Evolutionary conservation across 2,888 invertebrate genomes (phyloP), one percentile per base, ranked within the genome.

Genomic region (Hypsopygia costalis): DNA sequence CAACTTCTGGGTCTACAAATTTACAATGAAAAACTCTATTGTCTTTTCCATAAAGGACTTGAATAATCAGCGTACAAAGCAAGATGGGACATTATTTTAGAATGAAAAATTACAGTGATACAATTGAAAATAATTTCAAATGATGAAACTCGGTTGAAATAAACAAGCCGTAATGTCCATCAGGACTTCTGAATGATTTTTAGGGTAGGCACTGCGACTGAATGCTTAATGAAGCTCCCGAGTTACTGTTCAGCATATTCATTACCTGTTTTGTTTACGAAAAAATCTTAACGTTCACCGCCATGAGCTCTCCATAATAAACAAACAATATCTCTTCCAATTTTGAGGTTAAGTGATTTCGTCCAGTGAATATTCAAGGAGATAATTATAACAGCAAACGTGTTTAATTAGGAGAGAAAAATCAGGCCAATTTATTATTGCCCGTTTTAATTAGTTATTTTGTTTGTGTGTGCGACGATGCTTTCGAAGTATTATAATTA

Each of bases 191-290:
- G 69, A 75, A 82, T 77, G 68, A 77, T 85, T 85, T 80, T 82
- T 72, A 73, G 75, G 79, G 74, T 59, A 64, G 68, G 73, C 69
- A 73, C 78, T 64, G 56, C 67, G 48, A 66, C 63, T 67, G 85
- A 85, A 86, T 85, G 61, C 70, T 69, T 85, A 85, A 87, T 82
- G 83, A 85, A 78, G 57, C 65, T 58, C 61, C 60, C 58, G 68
- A 64, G 49, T 58, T 78, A 81, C 85, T 86, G 82, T 83, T 81
- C 73, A 67, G 80, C 72, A 80, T 82, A 83, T 81, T 82, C 81
- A 86, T 85, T 83, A 85, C 80, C 79, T 81, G 76, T 58, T 74
- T 69, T 73, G 71, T 70, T 73, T 63, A 65, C 73, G 70, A 80
- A 78, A 78, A 80, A 74, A 52, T 64, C 61, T 25, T 58, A 69